Base-by-base conservation (phyloP, 2,113 vertebrate species). In the Poeciliopsis prolifica region DNA sequence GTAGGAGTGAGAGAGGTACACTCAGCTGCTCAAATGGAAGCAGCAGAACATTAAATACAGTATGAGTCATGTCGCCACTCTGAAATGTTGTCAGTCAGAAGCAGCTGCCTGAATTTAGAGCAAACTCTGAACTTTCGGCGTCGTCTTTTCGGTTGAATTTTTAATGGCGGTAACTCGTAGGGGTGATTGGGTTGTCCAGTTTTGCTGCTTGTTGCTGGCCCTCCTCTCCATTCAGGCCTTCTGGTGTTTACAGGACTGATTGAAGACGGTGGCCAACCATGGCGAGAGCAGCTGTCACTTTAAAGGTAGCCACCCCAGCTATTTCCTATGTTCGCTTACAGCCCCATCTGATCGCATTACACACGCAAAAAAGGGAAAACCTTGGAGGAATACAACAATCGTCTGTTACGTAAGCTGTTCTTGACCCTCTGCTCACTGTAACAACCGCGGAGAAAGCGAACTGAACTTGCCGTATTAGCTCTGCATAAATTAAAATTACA, bases 221-320 rank as follows among this genome's bases (percentile, higher is more conserved):
- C 68, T 17, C 6, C 26, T 75, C 67, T 81, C 85, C 71, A 13
- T 76, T 37, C 77, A 70, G 68, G 72, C 92, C 92, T 80, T 93
- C 91, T 94, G 93, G 90, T 93, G 91, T 93, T 94, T 92, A 92
- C 89, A 79, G 82, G 85, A 77, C 75, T 65, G 75, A 92, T 81
- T 14, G 68, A 65, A 82, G 61, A 74, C 64, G 64, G 61, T 13
- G 44, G 74, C 72, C 81, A 54, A 91, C 91, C 72, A 70, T 83
- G 61, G 87, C 65, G 92, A 85, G 87, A 91, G 92, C 94, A 94
- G 91, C 89, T 94, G 94, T 90, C 92, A 80, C 82, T 87, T 68
- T 75, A 69, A 12, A 68, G 82, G 72, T 64, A 58, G 51, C 51
- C 51, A 83, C 64, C 44, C 61, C 70, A 68, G 75, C 70, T 37